Base-by-base conservation (phyloP, 1,140 invertebrate species). In the Neomicropteryx cornuta region DNA sequence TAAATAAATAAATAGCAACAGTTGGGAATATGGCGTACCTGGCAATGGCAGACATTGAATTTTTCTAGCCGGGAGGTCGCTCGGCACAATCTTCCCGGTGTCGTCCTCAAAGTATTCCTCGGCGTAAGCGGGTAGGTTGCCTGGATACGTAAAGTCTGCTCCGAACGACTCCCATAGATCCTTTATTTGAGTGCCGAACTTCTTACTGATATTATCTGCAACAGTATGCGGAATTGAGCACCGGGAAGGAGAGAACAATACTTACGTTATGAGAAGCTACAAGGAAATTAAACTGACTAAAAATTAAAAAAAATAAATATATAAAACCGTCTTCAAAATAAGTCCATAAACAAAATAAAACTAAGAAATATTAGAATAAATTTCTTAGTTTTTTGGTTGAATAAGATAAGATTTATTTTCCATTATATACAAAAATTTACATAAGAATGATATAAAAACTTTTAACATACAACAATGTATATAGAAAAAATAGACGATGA, bases 21-120 rank as follows among this genome's bases (percentile, higher is more conserved):
- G n/a, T n/a, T n/a, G n/a, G n/a, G n/a, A n/a, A n/a, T n/a, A n/a
- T n/a, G n/a, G n/a, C 33, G 28, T 38, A 83, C 81, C 79, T 20
- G 84, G 84, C 42, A 80, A 66, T 4, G 84, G 85, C 38, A 84
- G 56, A 53, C 84, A 88, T 40, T 81, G 75, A 33, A 84, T 74
- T 42, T 68, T 66, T 35, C 69, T 59, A 30, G 68, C 51, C 35
- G 55, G 28, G 43, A 47, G 46, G 18, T 39, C 41, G 3, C 49
- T 59, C 34, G 56, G 50, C 23, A 65, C 52, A 18, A 54, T 56
- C 36, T 52, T 63, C 29, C 62, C 54, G 39, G 49, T 64, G 28
- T 81, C 75, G 51, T 81, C 77, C 43, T 83, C 80, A 38, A 80
- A 75, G 50, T 86, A 84, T 48, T 85, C 81, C 47, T 85, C 81